phyloP scores from a whole-genome alignment of 1,140 invertebrate species.

The Drosophila funebris region DNA sequence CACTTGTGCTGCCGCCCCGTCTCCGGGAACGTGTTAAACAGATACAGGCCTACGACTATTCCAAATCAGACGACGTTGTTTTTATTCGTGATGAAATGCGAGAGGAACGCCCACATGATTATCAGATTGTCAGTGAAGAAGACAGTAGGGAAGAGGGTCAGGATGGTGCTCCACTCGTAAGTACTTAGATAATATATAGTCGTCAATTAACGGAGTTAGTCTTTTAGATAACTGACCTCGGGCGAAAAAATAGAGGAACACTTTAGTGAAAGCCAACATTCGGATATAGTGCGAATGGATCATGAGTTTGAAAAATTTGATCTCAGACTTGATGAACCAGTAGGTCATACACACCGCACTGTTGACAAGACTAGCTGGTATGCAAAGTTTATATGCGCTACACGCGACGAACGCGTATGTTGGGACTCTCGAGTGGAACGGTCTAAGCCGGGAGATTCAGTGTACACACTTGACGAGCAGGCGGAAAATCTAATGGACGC shows the following conservation, averaged over 20 bases:
- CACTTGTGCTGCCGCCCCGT: slow-evolving; percentile 60
- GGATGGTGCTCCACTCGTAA: slow-evolving; percentile 42
- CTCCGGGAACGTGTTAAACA: slow-evolving; percentile 62
- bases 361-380: slow-evolving; percentile 69
- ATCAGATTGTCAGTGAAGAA: slow-evolving; percentile 49
- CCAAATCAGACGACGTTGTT: slow-evolving; percentile 65
- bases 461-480: slow-evolving; percentile 71
- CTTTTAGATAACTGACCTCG: slow-evolving; percentile 26
- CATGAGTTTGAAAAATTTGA: slow-evolving; percentile 73
- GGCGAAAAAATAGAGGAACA: slow-evolving; percentile 64
- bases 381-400: slow-evolving; percentile 59
- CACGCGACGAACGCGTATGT: slow-evolving; percentile 52
- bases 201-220: neutral
- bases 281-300: slow-evolving; percentile 73
- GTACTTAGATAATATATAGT: neutral
- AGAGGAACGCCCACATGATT: slow-evolving; percentile 58
- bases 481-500: slow-evolving; percentile 82
- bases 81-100: slow-evolving; percentile 68
- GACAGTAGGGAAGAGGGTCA: slow-evolving; percentile 49
- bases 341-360: slow-evolving; percentile 51
- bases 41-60: slow-evolving; percentile 73
- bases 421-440: slow-evolving; percentile 57
- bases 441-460: slow-evolving; percentile 41
- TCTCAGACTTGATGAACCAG: slow-evolving; percentile 65
- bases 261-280: slow-evolving; percentile 74